Percentiles rank a stretch among this genome's conserved stretches.
These are phyloP conservation scores for Aphelinus atriplicis DNA, from an alignment of 1,140 invertebrate species.

Conservation along the genomic window DNA sequence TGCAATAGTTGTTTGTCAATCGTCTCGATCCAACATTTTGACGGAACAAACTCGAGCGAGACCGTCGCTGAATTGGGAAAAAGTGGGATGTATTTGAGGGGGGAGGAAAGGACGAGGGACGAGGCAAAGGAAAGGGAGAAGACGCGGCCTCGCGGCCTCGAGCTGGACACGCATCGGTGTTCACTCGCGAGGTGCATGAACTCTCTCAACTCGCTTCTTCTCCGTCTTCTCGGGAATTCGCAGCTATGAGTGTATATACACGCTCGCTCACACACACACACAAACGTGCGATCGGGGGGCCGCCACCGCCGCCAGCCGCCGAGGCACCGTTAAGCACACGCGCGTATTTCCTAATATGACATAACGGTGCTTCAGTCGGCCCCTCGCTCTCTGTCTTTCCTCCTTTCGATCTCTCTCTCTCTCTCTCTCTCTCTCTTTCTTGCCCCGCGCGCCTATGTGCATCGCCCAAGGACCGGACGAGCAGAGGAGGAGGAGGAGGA, in stretches of 20 bases:
- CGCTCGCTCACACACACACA: too few relatives aligned
- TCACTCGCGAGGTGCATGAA: too few relatives aligned
- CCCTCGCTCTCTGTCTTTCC: constrained; percentile 37
- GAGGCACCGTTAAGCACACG: constrained; percentile 58
- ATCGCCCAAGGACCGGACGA: neutral
- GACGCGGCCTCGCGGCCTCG: constrained; percentile 7
- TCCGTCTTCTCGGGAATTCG: too few relatives aligned
- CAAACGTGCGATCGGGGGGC: too few relatives aligned
- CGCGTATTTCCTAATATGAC: constrained; percentile 63
- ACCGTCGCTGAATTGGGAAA: neutral
- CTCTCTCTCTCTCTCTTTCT: neutral
- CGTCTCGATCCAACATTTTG: too few relatives aligned
- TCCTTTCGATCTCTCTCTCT: constrained; percentile 2
- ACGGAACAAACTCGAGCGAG: too few relatives aligned
- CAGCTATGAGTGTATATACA: too few relatives aligned
- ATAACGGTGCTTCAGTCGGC: constrained; percentile 56
- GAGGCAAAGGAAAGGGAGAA: neutral
- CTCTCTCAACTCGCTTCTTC: too few relatives aligned
- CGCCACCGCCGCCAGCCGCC: neutral
- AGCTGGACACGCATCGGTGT: neutral
- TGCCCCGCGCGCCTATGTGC: neutral
- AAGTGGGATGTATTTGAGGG: neutral
- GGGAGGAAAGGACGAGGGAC: constrained; percentile 6
- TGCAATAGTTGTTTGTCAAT: too few relatives aligned
- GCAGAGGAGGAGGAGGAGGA: neutral